Conservation (phyloP, 2,888 invertebrate species). For the Drosophila differens region DNA sequence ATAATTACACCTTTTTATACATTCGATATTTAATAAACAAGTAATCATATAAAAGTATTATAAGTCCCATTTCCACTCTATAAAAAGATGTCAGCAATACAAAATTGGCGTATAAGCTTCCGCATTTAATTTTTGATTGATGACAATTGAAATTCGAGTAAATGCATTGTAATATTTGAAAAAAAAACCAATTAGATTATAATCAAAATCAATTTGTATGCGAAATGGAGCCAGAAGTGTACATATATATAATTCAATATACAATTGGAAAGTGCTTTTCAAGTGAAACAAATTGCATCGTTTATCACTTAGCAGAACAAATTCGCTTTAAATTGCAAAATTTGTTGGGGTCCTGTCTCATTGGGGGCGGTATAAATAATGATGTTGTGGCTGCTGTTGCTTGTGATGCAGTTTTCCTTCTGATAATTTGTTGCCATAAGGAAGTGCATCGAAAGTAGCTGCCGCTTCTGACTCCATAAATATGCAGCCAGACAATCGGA, state of each 20-base stretch:
- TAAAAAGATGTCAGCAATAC: neutral
- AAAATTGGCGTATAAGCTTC: neutral
- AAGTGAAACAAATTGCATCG: slow-evolving; percentile 52
- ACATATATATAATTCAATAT: slow-evolving; percentile 34
- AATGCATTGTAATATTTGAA: neutral
- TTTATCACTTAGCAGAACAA: slow-evolving; percentile 60
- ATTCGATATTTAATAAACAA: neutral
- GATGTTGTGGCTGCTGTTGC: slow-evolving; percentile 37
- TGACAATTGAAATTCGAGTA: neutral
- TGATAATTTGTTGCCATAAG: slow-evolving; percentile 56
- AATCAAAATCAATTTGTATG: neutral
- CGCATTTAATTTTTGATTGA: neutral
- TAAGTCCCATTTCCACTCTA: neutral
- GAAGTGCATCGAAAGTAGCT: slow-evolving; percentile 50
- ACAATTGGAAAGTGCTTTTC: slow-evolving; percentile 40
- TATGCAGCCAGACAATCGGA: slow-evolving; percentile 30
- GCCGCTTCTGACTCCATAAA: slow-evolving; percentile 55
- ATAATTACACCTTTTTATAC: neutral
- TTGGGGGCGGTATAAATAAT: slow-evolving; percentile 35
- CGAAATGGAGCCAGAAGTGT: slow-evolving; percentile 4
- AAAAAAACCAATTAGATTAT: neutral
- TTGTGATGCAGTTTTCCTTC: slow-evolving; percentile 30
- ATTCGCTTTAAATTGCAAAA: slow-evolving; percentile 61
- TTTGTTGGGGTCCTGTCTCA: slow-evolving; percentile 23
- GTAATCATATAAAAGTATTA: neutral